phyloP scores from a whole-genome alignment of 2,797 vertebrate species.

The Gymnoscopelus braueri region DNA sequence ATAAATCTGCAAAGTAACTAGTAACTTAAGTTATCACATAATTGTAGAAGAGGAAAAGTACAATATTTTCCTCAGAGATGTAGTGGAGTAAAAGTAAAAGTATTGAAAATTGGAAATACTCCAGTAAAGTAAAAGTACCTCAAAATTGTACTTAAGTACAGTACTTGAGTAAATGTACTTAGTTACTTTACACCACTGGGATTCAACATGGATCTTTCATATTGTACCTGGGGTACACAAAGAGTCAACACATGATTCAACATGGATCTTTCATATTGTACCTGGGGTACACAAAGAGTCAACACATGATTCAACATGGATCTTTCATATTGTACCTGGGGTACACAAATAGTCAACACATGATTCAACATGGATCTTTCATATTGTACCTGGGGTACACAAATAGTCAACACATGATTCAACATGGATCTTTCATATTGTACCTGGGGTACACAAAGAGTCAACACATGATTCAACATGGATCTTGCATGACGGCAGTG shows the following conservation, averaged over 20 bases:
- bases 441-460: neutral
- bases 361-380: neutral
- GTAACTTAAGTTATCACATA: no score
- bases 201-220: no score
- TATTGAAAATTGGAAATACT: no score
- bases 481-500: neutral
- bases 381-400: neutral
- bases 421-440: neutral
- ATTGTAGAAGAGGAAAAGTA: no score
- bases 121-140: no score
- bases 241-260: constrained; percentile 25
- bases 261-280: constrained; percentile 71
- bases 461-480: constrained; percentile 6
- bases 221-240: constrained; percentile 67
- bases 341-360: constrained; percentile 12
- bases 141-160: no score
- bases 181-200: no score
- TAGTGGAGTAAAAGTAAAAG: no score
- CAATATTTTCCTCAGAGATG: no score
- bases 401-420: constrained; percentile 16
- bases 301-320: constrained; percentile 6
- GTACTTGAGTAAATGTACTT: no score
- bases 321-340: neutral
- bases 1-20: no score
- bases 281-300: constrained; percentile 63